Conservation (phyloP, 2,797 vertebrate species). For the Chromobotia macracanthus region DNA sequence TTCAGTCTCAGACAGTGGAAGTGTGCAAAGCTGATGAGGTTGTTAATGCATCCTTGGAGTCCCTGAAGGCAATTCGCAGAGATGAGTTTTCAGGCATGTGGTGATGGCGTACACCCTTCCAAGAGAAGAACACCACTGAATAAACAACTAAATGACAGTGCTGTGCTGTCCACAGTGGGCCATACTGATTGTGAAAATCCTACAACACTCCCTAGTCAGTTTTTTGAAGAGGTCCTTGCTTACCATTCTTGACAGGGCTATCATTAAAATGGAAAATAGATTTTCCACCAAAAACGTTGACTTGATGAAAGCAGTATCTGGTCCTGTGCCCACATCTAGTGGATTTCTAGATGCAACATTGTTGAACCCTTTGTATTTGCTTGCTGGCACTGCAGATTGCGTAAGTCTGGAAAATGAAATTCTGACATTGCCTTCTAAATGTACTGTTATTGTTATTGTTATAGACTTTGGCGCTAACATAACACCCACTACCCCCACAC, state of each 20-base stretch:
- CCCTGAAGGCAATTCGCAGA: no score
- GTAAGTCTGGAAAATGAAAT: slow-evolving; percentile 21
- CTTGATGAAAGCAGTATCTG: no score
- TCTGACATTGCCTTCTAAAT: no score
- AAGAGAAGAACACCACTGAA: no score
- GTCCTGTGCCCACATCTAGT: no score
- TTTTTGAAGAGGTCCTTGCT: slow-evolving; percentile 35
- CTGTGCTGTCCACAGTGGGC: slow-evolving; percentile 17
- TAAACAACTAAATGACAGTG: slow-evolving; percentile 12
- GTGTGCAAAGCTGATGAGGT: slow-evolving; percentile 22
- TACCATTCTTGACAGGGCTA: slow-evolving; percentile 27
- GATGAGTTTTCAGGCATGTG: slow-evolving; percentile 35
- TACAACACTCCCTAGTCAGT: slow-evolving; percentile 12
- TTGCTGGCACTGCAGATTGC: slow-evolving; percentile 14
- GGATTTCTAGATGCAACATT: no score
- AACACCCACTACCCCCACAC: no score
- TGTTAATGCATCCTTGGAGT: slow-evolving; percentile 13
- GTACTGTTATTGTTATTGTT: no score
- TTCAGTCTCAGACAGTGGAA: slow-evolving; percentile 16
- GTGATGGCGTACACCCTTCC: no score
- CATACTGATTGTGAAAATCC: background rate
- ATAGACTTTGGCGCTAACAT: no score
- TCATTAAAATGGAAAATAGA: slow-evolving; percentile 39
- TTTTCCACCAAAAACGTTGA: no score
- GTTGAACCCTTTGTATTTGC: no score